These are phyloP conservation scores for Cecidostiba fungosa DNA, from an alignment of 2,888 invertebrate species.

Conservation along the genomic window DNA sequence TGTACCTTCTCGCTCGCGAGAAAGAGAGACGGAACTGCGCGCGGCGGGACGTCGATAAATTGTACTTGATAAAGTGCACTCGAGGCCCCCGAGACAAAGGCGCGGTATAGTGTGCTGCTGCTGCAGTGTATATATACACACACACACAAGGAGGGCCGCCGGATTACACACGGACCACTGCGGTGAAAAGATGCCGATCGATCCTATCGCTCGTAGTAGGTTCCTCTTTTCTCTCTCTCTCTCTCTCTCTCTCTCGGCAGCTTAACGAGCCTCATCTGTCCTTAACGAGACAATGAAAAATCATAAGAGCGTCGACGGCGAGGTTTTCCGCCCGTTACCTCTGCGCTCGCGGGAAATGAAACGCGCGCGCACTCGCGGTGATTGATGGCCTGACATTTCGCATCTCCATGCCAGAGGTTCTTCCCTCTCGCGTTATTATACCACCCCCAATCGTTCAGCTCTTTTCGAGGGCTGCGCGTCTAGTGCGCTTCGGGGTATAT, in stretches of 20 bases:
- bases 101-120: background rate
- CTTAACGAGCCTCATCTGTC: constrained; percentile 46
- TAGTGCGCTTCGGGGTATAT: no score
- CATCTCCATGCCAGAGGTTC: background rate
- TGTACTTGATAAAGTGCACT: constrained; percentile 69
- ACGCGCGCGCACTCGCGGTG: background rate
- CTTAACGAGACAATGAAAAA: constrained; percentile 56
- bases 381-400: no score
- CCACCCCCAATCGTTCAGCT: background rate
- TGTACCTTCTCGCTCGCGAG: background rate
- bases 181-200: constrained; percentile 65
- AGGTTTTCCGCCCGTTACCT: constrained; percentile 10
- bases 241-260: background rate
- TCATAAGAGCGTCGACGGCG: constrained; percentile 35
- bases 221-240: background rate
- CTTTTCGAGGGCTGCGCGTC: no score
- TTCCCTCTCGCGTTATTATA: background rate
- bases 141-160: background rate
- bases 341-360: constrained; percentile 20
- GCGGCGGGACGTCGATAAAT: constrained; percentile 67
- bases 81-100: constrained; percentile 64
- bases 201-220: constrained; percentile 60
- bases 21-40: constrained; percentile 5
- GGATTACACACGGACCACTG: constrained; percentile 32
- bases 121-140: background rate